phyloP scores from a whole-genome alignment of 2,888 invertebrate species.

The Seira ritae region DNA sequence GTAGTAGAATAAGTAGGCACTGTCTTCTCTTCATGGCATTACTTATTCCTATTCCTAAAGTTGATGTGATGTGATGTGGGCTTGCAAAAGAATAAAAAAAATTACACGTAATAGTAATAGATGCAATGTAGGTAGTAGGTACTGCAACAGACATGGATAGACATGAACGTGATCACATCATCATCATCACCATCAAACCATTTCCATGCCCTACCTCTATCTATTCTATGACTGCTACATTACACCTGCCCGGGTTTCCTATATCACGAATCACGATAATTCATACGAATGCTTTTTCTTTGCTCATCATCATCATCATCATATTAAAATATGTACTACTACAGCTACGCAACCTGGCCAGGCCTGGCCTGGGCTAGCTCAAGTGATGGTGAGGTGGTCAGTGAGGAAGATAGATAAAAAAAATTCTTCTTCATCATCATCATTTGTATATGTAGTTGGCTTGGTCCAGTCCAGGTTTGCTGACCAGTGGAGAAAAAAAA shows the following conservation, averaged over 20 bases:
- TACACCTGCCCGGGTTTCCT: constrained; percentile 7
- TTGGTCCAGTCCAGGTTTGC: background rate
- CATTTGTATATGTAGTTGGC: background rate
- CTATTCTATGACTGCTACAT: background rate
- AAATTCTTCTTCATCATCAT: background rate
- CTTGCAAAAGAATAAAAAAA: too few species aligned
- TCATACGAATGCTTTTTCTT: background rate
- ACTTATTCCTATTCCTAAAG: too few species aligned
- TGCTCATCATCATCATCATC: background rate
- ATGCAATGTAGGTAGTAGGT: too few species aligned
- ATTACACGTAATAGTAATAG: too few species aligned
- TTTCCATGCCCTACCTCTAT: background rate
- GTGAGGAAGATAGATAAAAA: background rate
- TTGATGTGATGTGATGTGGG: too few species aligned
- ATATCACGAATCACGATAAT: background rate
- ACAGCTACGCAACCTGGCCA: too few species aligned
- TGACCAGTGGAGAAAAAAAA: background rate
- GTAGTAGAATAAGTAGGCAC: background rate
- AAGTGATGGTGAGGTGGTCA: constrained; percentile 9
- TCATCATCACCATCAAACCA: background rate
- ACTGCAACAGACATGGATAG: too few species aligned
- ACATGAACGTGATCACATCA: background rate
- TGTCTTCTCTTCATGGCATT: background rate
- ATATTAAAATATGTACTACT: too few species aligned
- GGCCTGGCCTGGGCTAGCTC: background rate